A percentile compares a stretch with the other conserved stretches of the same genome.
These are phyloP conservation scores for Temnothorax curvispinosus DNA, from an alignment of 1,140 invertebrate species.

Conservation along the genomic window DNA sequence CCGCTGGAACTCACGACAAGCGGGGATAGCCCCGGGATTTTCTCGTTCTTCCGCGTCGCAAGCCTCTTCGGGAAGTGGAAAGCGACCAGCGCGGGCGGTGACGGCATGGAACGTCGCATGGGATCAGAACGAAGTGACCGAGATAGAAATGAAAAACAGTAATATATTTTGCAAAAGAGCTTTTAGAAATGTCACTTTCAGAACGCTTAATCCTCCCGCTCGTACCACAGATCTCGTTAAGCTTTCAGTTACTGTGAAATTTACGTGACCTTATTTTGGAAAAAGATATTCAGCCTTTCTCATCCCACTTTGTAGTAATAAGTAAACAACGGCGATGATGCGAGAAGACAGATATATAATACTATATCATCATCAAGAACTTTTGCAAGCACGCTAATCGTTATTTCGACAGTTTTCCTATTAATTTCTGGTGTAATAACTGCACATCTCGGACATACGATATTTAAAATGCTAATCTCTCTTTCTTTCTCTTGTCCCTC, in stretches of 20 bases:
- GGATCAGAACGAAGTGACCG: slow-evolving; percentile 3
- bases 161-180: slow-evolving; percentile 11
- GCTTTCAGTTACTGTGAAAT: neutral
- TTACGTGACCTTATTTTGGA: slow-evolving; percentile 1
- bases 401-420: neutral
- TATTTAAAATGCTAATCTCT: slow-evolving; percentile 9
- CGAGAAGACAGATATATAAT: neutral
- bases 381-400: neutral
- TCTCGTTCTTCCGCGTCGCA: neutral
- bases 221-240: slow-evolving; percentile 22
- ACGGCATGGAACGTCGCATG: neutral
- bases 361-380: neutral
- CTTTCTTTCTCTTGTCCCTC: too few relatives aligned
- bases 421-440: neutral
- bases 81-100: neutral
- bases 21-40: slow-evolving; percentile 18
- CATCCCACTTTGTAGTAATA: neutral
- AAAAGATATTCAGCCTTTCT: neutral
- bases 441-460: neutral
- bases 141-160: slow-evolving; percentile 9
- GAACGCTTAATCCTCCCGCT: slow-evolving; percentile 1
- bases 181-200: slow-evolving; percentile 17
- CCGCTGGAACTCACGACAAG: neutral
- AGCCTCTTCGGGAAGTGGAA: neutral
- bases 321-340: neutral